Conservation (phyloP, 2,113 vertebrate genomes). For the Hippocampus comes region DNA sequence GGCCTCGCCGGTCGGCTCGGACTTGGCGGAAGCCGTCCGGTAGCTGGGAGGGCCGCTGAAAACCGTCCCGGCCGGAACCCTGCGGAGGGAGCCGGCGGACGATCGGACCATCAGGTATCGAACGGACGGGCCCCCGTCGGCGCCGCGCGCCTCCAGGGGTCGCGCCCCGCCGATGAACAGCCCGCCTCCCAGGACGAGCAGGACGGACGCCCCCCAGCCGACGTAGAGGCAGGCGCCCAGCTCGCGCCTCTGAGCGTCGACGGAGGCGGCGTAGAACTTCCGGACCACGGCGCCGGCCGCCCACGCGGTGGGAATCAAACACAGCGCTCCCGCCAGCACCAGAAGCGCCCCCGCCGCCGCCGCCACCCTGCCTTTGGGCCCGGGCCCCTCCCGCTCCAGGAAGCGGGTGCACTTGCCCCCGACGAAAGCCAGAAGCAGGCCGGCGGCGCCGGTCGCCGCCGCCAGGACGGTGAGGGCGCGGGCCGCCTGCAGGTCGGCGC, state of each 20-base stretch:
- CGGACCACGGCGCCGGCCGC: constrained; percentile 76
- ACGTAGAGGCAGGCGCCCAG: constrained; percentile 84
- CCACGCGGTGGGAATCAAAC: constrained; percentile 84
- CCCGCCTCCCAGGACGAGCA: constrained; percentile 81
- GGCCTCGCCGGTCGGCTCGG: constrained; percentile 24
- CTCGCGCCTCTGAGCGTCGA: constrained; percentile 79
- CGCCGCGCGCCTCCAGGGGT: constrained; percentile 43
- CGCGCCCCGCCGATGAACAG: constrained; percentile 81
- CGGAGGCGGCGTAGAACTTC: constrained; percentile 82
- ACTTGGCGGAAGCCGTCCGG: constrained; percentile 23
- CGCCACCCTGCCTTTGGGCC: constrained; percentile 75
- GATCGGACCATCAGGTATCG: constrained; percentile 75
- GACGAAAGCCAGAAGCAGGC: constrained; percentile 77
- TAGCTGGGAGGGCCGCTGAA: constrained; percentile 30
- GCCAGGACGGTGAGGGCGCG: constrained; percentile 78
- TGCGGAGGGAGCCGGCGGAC: constrained; percentile 44
- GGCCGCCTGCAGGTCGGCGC: constrained; percentile 81
- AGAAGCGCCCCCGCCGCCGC: constrained; percentile 74
- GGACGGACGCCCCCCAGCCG: constrained; percentile 80
- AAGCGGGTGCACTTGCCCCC: constrained; percentile 93
- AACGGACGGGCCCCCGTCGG: constrained; percentile 77
- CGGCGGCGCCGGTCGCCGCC: constrained; percentile 70
- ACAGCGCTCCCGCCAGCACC: constrained; percentile 72
- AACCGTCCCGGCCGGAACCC: constrained; percentile 6
- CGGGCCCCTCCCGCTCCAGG: constrained; percentile 70